These are phyloP conservation scores for Tadarida brasiliensis DNA, from an alignment of 2,797 vertebrate species.

Conservation along the genomic window DNA sequence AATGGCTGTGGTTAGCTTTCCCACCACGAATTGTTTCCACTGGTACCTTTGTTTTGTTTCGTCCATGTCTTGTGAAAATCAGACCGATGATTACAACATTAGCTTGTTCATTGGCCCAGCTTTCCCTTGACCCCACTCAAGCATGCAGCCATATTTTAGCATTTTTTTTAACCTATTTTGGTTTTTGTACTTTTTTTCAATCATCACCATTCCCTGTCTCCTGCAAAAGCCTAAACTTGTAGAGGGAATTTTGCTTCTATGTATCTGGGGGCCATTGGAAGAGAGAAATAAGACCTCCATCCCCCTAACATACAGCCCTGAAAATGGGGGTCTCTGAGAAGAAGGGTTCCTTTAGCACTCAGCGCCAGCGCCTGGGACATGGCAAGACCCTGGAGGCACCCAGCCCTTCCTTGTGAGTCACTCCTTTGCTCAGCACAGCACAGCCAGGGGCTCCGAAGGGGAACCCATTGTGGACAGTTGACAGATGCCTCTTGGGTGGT, in stretches of 20 bases:
- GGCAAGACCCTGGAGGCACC: no score
- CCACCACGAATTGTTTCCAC: background rate
- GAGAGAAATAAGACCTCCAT: background rate
- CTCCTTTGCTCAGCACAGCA: background rate
- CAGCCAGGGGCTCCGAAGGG: background rate
- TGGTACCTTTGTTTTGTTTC: background rate
- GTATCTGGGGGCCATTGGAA: background rate
- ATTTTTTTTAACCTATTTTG: background rate
- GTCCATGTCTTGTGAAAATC: background rate
- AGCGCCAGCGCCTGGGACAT: background rate
- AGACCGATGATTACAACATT: background rate
- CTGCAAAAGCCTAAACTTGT: background rate
- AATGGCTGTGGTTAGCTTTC: background rate
- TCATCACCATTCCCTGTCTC: background rate
- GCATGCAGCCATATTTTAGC: no score
- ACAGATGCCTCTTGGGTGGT: fast-evolving
- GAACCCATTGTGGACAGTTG: background rate
- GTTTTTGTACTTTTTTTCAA: background rate
- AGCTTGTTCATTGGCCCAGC: background rate
- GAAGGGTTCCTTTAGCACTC: background rate
- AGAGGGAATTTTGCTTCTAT: background rate
- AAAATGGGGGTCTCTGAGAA: background rate
- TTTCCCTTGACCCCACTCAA: background rate
- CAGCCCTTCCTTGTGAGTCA: background rate
- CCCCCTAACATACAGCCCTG: background rate